phyloP scores from a whole-genome alignment of 2,113 vertebrate genomes.

The Acanthisitta chloris region DNA sequence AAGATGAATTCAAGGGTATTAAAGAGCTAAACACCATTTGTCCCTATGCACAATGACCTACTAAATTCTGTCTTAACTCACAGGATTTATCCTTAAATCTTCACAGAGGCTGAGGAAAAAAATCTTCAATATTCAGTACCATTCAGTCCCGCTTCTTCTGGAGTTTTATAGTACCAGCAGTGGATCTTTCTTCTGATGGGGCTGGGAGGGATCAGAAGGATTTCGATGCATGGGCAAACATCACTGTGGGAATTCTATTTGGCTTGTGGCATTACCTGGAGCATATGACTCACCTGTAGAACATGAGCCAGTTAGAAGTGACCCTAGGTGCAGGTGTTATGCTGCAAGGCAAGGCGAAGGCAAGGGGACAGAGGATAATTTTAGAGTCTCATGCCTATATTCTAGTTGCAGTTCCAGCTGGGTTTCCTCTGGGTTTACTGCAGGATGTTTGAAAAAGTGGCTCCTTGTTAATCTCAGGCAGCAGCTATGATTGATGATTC shows the following conservation, averaged over 20 bases:
- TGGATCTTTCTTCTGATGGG: conserved; percentile 32
- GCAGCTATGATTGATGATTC: conserved; percentile 72
- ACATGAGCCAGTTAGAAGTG: conserved; percentile 15
- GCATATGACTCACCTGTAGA: conserved; percentile 26
- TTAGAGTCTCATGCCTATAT: conserved; percentile 51
- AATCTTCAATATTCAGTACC: neutral
- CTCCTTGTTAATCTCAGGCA: conserved; percentile 74
- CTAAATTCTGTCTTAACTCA: neutral
- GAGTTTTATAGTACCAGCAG: neutral
- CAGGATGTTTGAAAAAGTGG: conserved; percentile 78
- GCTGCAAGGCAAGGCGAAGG: neutral
- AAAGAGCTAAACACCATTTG: neutral
- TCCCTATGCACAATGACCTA: neutral
- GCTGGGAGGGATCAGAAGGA: neutral
- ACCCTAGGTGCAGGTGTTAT: neutral
- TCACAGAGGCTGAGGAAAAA: neutral
- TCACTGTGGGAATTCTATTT: neutral
- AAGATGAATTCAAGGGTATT: neutral
- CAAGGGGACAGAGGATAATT: neutral
- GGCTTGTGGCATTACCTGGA: conserved; percentile 34
- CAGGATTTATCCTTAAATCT: neutral
- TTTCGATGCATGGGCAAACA: conserved; percentile 20
- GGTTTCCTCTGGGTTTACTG: conserved; percentile 75
- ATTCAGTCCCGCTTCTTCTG: neutral
- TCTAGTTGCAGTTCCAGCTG: conserved; percentile 72